Evolutionary conservation across 2,797 vertebrate species (phyloP).

Genomic region (Scomberomorus guttatus): DNA sequence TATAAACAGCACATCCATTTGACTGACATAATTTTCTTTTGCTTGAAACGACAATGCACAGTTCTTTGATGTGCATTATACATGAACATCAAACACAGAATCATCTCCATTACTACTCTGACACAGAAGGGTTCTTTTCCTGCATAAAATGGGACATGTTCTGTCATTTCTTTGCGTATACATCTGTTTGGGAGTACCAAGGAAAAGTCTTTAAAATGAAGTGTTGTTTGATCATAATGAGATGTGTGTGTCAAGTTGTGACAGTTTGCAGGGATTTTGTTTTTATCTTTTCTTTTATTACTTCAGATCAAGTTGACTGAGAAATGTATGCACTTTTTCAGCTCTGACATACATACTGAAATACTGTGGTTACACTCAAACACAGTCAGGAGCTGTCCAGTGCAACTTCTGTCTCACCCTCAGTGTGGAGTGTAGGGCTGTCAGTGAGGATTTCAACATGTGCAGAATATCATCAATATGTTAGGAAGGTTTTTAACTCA

Average conservation of each 20-base stretch:
- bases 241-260: slow-evolving; percentile 53
- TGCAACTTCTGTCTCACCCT: background rate
- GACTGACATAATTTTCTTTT: slow-evolving; percentile 10
- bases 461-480: background rate
- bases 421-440: background rate
- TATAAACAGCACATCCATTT: slow-evolving; percentile 3
- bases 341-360: background rate
- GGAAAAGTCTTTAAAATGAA: slow-evolving; percentile 41
- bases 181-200: slow-evolving; percentile 62
- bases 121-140: slow-evolving; percentile 26
- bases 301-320: slow-evolving; percentile 14
- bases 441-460: background rate
- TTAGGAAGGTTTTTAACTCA: background rate
- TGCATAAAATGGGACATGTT: slow-evolving; percentile 37
- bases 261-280: slow-evolving; percentile 26
- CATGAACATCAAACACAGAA: slow-evolving; percentile 54
- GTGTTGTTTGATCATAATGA: slow-evolving; percentile 61
- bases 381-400: background rate
- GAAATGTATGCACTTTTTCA: background rate
- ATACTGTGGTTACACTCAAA: background rate
- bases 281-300: slow-evolving; percentile 33
- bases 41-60: slow-evolving; percentile 24
- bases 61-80: slow-evolving; percentile 54
- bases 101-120: slow-evolving; percentile 19
- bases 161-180: slow-evolving; percentile 52